Percentiles rank a stretch among this genome's conserved stretches.
These are phyloP conservation scores for Agrochola circellaris DNA, from an alignment of 2,888 invertebrate species.

Conservation along the genomic window DNA sequence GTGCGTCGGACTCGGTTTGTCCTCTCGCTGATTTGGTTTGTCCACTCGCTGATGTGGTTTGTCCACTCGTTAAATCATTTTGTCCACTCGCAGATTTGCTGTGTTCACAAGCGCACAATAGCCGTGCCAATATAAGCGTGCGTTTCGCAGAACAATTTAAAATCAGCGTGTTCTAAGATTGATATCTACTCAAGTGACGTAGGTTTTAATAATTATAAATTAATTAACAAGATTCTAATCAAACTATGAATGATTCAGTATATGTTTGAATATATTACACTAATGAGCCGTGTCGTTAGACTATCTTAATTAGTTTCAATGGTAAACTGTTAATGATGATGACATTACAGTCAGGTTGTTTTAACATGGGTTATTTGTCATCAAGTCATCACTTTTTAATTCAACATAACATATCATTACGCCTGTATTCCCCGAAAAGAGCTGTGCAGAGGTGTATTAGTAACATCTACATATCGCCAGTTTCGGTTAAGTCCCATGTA, in stretches of 20 bases:
- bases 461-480: background rate
- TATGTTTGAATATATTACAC: constrained; percentile 27
- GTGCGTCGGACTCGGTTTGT: background rate
- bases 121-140: background rate
- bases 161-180: background rate
- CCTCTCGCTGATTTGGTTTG: background rate
- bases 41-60: background rate
- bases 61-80: background rate
- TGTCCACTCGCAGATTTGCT: background rate
- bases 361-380: background rate
- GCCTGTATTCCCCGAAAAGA: too few relatives aligned
- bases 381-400: background rate
- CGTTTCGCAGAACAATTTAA: background rate
- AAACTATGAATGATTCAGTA: constrained; percentile 6
- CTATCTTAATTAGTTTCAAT: constrained; percentile 33
- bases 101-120: background rate
- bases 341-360: background rate
- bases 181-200: background rate
- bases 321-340: background rate
- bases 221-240: constrained; percentile 20
- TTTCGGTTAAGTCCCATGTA: background rate
- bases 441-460: background rate
- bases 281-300: constrained; percentile 30
- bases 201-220: constrained; percentile 3
- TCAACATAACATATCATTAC: background rate